phyloP scores from a whole-genome alignment of 2,797 vertebrate genomes.

The Liasis olivaceus region DNA sequence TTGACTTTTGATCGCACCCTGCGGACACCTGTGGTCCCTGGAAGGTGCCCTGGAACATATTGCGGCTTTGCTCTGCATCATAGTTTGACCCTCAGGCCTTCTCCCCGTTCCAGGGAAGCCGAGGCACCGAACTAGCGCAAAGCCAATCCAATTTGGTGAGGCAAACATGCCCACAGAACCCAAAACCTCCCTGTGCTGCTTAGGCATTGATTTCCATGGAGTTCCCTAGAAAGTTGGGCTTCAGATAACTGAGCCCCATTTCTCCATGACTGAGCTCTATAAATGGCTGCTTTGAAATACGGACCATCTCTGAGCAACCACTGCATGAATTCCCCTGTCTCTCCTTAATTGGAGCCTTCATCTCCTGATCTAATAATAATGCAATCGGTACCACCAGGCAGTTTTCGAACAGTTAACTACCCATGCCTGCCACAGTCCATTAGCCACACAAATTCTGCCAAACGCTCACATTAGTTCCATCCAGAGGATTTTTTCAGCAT shows the following conservation, averaged over 20 bases:
- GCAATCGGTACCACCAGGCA: conserved; percentile 51
- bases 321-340: conserved; percentile 38
- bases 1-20: no score
- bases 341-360: conserved; percentile 64
- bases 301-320: conserved; percentile 34
- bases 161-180: no score
- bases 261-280: conserved; percentile 10
- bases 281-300: conserved; percentile 48
- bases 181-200: no score
- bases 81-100: no score
- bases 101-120: no score
- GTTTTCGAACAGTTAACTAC: conserved; percentile 62
- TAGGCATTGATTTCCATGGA: not conserved
- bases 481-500: conserved; percentile 20
- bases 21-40: no score
- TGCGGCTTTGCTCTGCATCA: no score
- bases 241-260: not conserved
- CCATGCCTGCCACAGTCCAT: conserved; percentile 41
- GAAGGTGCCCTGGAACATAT: no score
- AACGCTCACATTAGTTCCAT: conserved; percentile 48
- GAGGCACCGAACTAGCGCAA: no score
- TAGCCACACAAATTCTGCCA: conserved; percentile 61
- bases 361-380: conserved; percentile 42
- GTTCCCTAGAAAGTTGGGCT: not conserved
- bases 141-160: no score